Evolutionary conservation across 1,140 invertebrate genomes (phyloP).

Genomic region (Tetragonula clypearis): DNA sequence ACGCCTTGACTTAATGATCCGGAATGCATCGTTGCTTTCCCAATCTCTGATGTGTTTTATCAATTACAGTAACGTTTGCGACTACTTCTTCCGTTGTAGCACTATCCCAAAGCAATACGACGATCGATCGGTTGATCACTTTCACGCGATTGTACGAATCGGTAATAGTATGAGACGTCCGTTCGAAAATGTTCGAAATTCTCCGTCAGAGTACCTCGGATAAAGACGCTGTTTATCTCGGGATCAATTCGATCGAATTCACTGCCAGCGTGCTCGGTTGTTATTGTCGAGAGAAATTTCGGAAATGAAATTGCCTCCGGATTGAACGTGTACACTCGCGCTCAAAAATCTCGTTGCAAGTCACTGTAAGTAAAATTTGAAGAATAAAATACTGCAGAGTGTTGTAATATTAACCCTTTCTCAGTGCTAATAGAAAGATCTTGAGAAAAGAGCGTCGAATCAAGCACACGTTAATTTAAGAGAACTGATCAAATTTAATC

Average conservation of each 20-base stretch:
- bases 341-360: no score
- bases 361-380: no score
- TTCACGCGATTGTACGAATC: conserved; percentile 11
- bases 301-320: not conserved
- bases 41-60: conserved; percentile 29
- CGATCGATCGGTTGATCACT: conserved; percentile 18
- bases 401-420: no score
- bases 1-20: conserved; percentile 52
- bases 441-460: no score
- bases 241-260: not conserved
- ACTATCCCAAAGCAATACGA: not conserved
- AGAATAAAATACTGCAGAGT: no score
- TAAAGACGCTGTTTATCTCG: not conserved
- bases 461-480: no score
- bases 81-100: not conserved
- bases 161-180: conserved; percentile 1
- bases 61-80: conserved; percentile 40
- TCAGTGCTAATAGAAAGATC: no score
- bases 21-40: conserved; percentile 45
- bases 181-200: not conserved
- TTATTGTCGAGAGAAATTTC: not conserved
- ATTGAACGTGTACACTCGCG: no score
- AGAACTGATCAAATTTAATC: no score
- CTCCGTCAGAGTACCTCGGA: no score
- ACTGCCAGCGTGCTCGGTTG: not conserved